Evolutionary conservation across 2,113 vertebrate genomes (phyloP), one percentile per base, ranked within the genome.

Genomic region (Cynopterus brachyotis): DNA sequence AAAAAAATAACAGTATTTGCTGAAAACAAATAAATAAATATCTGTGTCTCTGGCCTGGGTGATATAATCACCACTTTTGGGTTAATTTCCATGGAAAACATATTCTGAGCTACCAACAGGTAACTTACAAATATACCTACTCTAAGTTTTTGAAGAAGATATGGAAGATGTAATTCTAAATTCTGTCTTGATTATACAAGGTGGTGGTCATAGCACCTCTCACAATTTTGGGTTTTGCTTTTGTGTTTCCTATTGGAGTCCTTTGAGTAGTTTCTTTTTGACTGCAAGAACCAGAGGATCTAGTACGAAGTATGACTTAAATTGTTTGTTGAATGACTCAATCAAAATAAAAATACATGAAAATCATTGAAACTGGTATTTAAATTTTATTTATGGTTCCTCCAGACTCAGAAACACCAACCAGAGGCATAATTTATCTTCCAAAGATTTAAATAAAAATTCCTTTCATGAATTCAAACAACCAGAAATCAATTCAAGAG

Each of bases 21-120:
- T 91, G 40, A 60, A 92, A 92, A 73, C 67, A 92, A 45, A 91
- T n/a, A 24, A 87, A 73, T 47, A 75, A 22, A 64, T 40, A 92
- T 72, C 76, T 83, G 1, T 81, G 11, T 81, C 42, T 89, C 35
- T 89, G 9, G 32, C 12, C 42, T 85, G 7, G 11, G 8, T 92
- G n/a, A 89, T 95, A 30, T 72, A 79, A 64, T 86, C 72, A 85
- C 22, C 28, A 76, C 12, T 24, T 1, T 40, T 40, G 11, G 42
- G 45, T 53, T 82, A 81, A 81, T 76, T 82, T 80, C 62, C 75
- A 75, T 17, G 55, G 45, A 81, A 75, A 95, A 79, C 73, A 69
- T 7, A 72, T 70, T 75, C 64, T 79, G 64, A 90, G 37, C 13
- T 94, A 53, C 8, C 42, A 89, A 75, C 6, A 40, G 32, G 4